Percentiles rank a stretch among this genome's conserved stretches.
These are phyloP conservation scores for Falco columbarius DNA, from an alignment of 2,797 vertebrate species.

Conservation along the genomic window DNA sequence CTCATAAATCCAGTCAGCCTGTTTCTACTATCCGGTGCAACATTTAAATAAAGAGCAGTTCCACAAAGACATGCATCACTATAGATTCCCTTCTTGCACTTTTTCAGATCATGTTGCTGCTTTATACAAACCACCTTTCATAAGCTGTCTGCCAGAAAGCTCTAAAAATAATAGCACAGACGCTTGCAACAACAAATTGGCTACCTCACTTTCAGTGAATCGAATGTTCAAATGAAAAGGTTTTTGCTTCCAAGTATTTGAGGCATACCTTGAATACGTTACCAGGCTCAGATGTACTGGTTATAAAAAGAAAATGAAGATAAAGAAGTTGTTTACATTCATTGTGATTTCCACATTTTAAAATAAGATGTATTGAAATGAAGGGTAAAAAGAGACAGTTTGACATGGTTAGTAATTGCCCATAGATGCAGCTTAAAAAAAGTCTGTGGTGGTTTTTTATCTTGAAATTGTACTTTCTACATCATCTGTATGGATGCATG, in stretches of 20 bases:
- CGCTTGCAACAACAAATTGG: slow-evolving; percentile 68
- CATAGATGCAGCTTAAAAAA: background rate
- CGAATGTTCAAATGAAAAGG: slow-evolving; percentile 60
- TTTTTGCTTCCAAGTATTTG: slow-evolving; percentile 49
- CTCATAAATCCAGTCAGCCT: slow-evolving; percentile 68
- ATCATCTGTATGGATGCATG: background rate
- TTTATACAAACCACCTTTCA: slow-evolving; percentile 67
- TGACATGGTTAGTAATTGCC: background rate
- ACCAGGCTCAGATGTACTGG: slow-evolving; percentile 28
- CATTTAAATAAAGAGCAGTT: slow-evolving; percentile 65
- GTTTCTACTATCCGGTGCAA: slow-evolving; percentile 24
- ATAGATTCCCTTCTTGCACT: slow-evolving; percentile 58
- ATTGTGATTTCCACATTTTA: background rate
- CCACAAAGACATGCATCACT: slow-evolving; percentile 69
- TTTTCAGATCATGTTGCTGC: slow-evolving; percentile 63
- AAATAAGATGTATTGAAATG: background rate
- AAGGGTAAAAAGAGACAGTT: background rate
- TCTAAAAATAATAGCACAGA: slow-evolving; percentile 77
- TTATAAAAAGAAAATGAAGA: slow-evolving; percentile 56
- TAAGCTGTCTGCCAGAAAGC: slow-evolving; percentile 67
- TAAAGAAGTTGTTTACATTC: slow-evolving; percentile 41
- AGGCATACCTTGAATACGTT: slow-evolving; percentile 60
- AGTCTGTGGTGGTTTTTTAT: background rate
- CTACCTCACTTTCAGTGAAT: slow-evolving; percentile 65
- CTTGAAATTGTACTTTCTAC: background rate